phyloP scores from a whole-genome alignment of 2,113 vertebrate genomes.

The Pogona vitticeps region DNA sequence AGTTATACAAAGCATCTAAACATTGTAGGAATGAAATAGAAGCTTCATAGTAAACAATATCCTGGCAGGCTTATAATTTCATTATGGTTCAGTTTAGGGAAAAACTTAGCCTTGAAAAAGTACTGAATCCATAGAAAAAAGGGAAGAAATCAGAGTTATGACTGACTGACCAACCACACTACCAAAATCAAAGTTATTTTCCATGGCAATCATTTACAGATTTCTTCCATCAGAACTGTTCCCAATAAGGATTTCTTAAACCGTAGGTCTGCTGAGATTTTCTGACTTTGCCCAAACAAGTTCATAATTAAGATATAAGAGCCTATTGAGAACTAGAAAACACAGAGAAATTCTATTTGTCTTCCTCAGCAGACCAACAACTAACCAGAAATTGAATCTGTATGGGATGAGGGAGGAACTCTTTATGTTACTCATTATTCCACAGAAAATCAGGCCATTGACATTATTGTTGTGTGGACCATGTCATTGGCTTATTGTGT shows the following conservation, averaged over 20 bases:
- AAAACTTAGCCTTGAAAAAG: constrained; percentile 20
- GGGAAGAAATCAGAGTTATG: not conserved
- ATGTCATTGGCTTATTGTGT: too few species aligned
- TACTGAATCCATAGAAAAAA: not conserved
- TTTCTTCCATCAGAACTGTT: not conserved
- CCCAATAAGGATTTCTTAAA: not conserved
- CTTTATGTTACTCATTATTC: too few species aligned
- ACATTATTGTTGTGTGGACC: too few species aligned
- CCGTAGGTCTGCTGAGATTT: not conserved
- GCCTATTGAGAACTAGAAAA: not conserved
- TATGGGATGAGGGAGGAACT: too few species aligned
- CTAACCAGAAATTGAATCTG: not conserved
- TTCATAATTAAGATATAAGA: not conserved
- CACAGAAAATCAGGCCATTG: too few species aligned
- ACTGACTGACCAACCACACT: not conserved
- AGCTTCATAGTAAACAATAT: constrained; percentile 59
- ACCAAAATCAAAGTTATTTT: constrained; percentile 1
- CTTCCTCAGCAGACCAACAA: not conserved
- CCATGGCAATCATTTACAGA: not conserved
- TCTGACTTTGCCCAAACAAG: not conserved
- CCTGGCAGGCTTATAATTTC: constrained; percentile 26
- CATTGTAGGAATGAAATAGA: constrained; percentile 49
- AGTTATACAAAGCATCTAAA: constrained; percentile 59
- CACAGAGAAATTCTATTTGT: not conserved
- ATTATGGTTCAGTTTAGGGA: constrained; percentile 45